Percentiles rank a stretch among this genome's conserved stretches.
Conservation (phyloP, 2,113 vertebrate genomes). For the Pedionomus torquatus region DNA sequence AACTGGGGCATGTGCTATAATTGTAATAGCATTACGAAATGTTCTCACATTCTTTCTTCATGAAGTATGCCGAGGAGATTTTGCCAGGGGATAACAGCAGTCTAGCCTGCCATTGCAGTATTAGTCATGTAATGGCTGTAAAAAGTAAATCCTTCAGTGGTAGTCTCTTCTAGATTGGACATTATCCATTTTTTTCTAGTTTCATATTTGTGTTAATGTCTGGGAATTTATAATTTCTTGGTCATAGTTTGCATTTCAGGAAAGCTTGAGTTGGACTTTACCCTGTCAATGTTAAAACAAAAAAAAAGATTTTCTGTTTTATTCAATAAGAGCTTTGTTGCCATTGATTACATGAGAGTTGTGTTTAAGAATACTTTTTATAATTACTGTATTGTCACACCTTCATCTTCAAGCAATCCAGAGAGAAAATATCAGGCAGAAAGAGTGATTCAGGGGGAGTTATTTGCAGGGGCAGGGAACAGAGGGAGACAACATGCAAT, state of each 20-base stretch:
- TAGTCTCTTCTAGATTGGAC: not conserved
- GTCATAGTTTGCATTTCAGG: not conserved
- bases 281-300: not conserved
- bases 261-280: not conserved
- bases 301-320: not conserved
- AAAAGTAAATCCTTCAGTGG: not conserved
- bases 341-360: not conserved
- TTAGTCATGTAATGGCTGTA: not conserved
- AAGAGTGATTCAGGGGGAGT: not conserved
- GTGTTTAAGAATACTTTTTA: not conserved
- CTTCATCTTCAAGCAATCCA: not conserved
- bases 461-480: not conserved
- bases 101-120: not conserved
- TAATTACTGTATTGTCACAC: not conserved
- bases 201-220: not conserved
- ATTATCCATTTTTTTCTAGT: not conserved
- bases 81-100: not conserved
- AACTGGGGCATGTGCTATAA: not conserved
- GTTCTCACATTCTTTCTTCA: not conserved
- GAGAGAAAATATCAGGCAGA: not conserved
- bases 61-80: not conserved
- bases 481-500: not conserved
- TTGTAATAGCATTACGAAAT: not conserved
- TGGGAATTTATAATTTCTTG: not conserved
- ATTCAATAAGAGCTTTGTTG: not conserved